Evolutionary conservation across 2,888 invertebrate species (phyloP).

Genomic region (Nowickia ferox): DNA sequence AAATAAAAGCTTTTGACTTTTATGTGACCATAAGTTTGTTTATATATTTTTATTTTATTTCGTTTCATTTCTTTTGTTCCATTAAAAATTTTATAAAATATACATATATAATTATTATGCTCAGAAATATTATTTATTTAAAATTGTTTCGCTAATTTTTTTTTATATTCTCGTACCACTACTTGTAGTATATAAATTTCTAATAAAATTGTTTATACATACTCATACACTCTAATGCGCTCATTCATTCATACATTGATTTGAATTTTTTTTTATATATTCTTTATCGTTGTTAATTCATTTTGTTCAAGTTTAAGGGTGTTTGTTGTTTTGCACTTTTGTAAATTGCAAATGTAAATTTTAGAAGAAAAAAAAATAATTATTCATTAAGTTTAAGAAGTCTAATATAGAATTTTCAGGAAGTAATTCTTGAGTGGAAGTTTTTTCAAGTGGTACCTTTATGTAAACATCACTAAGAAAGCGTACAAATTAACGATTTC

Average conservation of each 20-base stretch:
- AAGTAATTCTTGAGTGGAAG: no score
- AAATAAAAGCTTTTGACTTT: background rate
- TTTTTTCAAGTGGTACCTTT: no score
- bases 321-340: background rate
- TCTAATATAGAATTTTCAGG: no score
- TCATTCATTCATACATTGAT: background rate
- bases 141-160: background rate
- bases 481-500: no score
- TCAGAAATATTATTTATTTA: slow-evolving; percentile 23
- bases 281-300: background rate
- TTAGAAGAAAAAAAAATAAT: background rate
- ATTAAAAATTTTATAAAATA: slow-evolving; percentile 58
- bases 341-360: background rate
- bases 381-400: no score
- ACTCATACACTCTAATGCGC: background rate
- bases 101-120: slow-evolving; percentile 2
- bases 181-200: background rate
- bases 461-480: no score
- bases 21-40: background rate
- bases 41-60: slow-evolving; percentile 11
- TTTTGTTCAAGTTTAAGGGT: background rate
- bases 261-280: background rate
- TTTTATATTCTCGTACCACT: slow-evolving; percentile 3
- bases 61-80: slow-evolving; percentile 58
- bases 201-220: no score